phyloP scores from a whole-genome alignment of 2,797 vertebrate species.

The Malacoraja senta region DNA sequence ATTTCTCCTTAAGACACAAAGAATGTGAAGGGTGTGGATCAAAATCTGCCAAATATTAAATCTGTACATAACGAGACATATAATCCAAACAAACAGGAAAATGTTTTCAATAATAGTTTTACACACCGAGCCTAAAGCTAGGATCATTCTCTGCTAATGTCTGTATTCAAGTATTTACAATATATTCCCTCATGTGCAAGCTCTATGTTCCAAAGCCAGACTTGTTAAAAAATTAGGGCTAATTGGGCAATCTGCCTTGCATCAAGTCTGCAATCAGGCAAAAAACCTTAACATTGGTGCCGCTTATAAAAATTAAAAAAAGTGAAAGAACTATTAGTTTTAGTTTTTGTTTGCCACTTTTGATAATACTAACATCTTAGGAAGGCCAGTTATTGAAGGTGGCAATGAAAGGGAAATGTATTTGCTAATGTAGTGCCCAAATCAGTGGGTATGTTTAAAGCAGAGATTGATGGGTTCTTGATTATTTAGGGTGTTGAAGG shows the following conservation, averaged over 20 bases:
- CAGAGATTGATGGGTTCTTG: too few relatives aligned
- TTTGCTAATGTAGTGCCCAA: background rate
- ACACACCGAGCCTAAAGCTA: constrained; percentile 25
- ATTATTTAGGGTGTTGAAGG: too few relatives aligned
- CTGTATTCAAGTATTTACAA: background rate
- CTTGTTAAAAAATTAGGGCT: constrained; percentile 13
- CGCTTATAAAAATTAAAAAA: background rate
- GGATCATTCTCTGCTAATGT: background rate
- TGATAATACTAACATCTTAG: background rate
- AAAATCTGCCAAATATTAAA: constrained; percentile 27
- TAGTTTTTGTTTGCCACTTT: background rate
- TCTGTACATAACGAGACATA: constrained; percentile 12
- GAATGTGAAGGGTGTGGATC: constrained; percentile 5
- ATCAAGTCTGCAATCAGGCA: background rate
- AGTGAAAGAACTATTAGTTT: background rate
- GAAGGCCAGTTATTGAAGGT: background rate
- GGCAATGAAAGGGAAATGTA: background rate
- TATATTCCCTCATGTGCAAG: background rate
- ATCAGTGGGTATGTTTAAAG: too few relatives aligned
- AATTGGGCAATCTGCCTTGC: background rate
- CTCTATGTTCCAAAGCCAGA: constrained; percentile 4
- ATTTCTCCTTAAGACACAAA: background rate
- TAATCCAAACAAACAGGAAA: constrained; percentile 2
- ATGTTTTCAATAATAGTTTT: constrained; percentile 25
- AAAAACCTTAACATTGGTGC: background rate